phyloP scores from a whole-genome alignment of 2,113 vertebrate species.

The Seriola rivoliana region DNA sequence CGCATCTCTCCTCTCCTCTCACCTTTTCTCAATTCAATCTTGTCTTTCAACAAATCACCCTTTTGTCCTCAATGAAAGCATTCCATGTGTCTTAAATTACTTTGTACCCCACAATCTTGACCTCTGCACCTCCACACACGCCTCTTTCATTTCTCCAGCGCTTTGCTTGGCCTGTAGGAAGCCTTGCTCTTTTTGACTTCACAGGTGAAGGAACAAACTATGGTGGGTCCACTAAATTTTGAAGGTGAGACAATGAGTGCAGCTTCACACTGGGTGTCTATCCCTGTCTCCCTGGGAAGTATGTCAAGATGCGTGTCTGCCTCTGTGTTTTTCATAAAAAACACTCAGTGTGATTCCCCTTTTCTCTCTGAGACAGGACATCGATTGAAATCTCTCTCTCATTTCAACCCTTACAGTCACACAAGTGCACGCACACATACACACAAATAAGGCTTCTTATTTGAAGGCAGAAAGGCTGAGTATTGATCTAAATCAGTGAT shows the following conservation, averaged over 20 bases:
- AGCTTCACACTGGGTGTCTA: constrained; percentile 24
- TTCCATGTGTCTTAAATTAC: constrained; percentile 69
- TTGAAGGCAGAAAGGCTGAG: background rate
- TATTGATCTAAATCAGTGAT: constrained; percentile 30
- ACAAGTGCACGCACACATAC: background rate
- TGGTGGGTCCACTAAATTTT: constrained; percentile 35
- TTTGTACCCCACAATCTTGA: constrained; percentile 42
- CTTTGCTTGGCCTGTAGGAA: constrained; percentile 29
- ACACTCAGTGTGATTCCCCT: background rate
- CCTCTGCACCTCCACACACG: constrained; percentile 41
- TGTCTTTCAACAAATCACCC: constrained; percentile 67
- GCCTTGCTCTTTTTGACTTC: constrained; percentile 43
- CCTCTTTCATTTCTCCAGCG: constrained; percentile 36
- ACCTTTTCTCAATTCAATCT: constrained; percentile 64
- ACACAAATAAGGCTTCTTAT: constrained; percentile 2
- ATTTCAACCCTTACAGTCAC: constrained; percentile 4
- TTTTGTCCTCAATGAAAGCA: constrained; percentile 61
- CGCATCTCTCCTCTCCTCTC: constrained; percentile 32
- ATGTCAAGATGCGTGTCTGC: constrained; percentile 25
- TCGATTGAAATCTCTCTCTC: constrained; percentile 6
- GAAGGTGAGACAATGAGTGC: constrained; percentile 37
- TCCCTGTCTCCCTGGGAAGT: constrained; percentile 18
- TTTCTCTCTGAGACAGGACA: background rate
- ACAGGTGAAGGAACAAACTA: constrained; percentile 42
- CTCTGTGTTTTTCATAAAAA: constrained; percentile 7